Conservation (phyloP, 2,797 vertebrate genomes). For the Fringilla coelebs region DNA sequence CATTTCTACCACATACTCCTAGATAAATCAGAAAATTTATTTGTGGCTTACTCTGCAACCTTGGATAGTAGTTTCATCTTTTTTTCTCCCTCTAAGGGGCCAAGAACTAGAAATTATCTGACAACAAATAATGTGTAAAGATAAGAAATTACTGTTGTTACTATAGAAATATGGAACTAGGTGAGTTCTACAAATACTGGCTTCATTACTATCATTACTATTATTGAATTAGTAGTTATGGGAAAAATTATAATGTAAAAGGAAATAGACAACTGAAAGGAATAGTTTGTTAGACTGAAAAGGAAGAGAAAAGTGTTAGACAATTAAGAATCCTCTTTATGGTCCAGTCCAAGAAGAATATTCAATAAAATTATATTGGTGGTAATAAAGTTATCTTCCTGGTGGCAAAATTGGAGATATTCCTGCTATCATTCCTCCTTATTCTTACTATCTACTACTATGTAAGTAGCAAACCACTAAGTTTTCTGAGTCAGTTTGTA, state of each 20-base stretch:
- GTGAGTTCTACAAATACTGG: background rate
- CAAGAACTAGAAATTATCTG: background rate
- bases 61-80: background rate
- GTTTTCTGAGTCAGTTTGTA: conserved; percentile 43
- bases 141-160: background rate
- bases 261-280: background rate
- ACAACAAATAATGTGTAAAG: background rate
- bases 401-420: conserved; percentile 18
- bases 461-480: conserved; percentile 44
- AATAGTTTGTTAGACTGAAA: background rate
- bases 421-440: conserved; percentile 33
- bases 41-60: background rate
- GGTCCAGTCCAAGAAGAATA: conserved; percentile 4
- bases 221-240: background rate
- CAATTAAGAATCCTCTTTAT: background rate
- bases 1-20: background rate
- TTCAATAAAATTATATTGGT: background rate
- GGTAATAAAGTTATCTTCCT: background rate
- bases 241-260: background rate
- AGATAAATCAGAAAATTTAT: background rate
- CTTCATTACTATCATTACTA: background rate
- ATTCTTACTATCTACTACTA: background rate
- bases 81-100: background rate
- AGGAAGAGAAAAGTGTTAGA: background rate
- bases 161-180: background rate